phyloP scores from a whole-genome alignment of 1,140 invertebrate genomes.

The Halesus radiatus region DNA sequence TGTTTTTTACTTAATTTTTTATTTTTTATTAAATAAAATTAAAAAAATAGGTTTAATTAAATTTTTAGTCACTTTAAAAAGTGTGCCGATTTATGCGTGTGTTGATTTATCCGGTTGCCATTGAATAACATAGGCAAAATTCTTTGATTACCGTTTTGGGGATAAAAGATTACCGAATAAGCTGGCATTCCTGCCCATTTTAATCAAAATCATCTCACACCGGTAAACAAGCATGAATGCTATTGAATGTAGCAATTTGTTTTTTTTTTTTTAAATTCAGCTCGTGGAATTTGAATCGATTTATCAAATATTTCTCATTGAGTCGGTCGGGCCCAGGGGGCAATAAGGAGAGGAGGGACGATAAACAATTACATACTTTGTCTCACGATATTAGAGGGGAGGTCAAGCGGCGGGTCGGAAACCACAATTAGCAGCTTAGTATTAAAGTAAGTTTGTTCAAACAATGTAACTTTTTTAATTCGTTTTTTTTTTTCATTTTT shows the following conservation, averaged over 20 bases:
- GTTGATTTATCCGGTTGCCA: no score
- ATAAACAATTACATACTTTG: slow-evolving; percentile 29
- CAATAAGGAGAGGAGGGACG: slow-evolving; percentile 8
- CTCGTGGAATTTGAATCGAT: slow-evolving; percentile 32
- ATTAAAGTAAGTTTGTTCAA: neutral
- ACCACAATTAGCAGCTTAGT: neutral
- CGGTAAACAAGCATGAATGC: slow-evolving; percentile 33
- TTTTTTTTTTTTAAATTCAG: neutral
- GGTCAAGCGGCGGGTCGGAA: neutral
- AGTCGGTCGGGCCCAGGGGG: slow-evolving; percentile 7
- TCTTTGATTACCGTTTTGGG: no score
- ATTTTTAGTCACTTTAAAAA: no score
- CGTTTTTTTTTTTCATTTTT: neutral
- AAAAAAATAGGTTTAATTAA: no score
- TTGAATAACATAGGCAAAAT: no score
- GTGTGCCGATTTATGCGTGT: no score
- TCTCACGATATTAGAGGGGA: slow-evolving; percentile 6
- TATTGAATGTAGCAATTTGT: slow-evolving; percentile 35
- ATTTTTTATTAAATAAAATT: no score
- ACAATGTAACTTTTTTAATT: neutral
- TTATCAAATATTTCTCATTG: slow-evolving; percentile 35
- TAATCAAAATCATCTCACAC: neutral
- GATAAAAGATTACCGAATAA: no score
- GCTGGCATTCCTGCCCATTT: neutral
- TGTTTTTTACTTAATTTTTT: no score